phyloP scores from a whole-genome alignment of 2,888 invertebrate species.

The Anthoptus insignis region DNA sequence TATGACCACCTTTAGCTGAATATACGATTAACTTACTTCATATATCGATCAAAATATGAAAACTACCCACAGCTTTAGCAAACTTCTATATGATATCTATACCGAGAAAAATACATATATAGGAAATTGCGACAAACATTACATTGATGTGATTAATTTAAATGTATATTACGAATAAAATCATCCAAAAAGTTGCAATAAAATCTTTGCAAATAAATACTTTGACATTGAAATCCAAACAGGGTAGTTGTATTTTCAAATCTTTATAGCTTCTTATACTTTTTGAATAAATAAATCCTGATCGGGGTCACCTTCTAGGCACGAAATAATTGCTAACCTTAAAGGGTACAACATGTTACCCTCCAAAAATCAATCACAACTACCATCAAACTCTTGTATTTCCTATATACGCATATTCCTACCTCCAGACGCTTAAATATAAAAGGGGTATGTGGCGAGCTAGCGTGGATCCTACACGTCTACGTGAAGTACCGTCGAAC shows the following conservation, averaged over 20 bases:
- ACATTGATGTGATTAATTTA: too few relatives aligned
- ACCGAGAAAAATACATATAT: not conserved
- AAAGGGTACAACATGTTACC: not conserved
- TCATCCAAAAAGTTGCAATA: too few relatives aligned
- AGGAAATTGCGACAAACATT: too few relatives aligned
- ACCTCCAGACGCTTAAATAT: not conserved
- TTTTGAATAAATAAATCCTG: too few relatives aligned
- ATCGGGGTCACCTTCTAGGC: too few relatives aligned
- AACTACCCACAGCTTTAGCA: slow-evolving; percentile 17
- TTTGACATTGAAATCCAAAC: too few relatives aligned
- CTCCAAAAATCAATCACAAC: too few relatives aligned
- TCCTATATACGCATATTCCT: not conserved
- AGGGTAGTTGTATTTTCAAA: too few relatives aligned
- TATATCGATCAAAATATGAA: not conserved
- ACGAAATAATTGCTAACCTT: not conserved
- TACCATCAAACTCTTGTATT: too few relatives aligned
- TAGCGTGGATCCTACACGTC: not conserved
- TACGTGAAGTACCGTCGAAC: not conserved
- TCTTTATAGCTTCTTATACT: too few relatives aligned
- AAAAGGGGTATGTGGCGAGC: not conserved
- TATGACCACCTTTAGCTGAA: slow-evolving; percentile 3
- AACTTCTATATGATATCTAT: not conserved
- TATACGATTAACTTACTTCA: not conserved
- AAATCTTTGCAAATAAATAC: too few relatives aligned
- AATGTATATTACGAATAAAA: too few relatives aligned